These are phyloP conservation scores for Agrilus biguttatus DNA, from an alignment of 2,888 invertebrate genomes.

Conservation along the genomic window DNA sequence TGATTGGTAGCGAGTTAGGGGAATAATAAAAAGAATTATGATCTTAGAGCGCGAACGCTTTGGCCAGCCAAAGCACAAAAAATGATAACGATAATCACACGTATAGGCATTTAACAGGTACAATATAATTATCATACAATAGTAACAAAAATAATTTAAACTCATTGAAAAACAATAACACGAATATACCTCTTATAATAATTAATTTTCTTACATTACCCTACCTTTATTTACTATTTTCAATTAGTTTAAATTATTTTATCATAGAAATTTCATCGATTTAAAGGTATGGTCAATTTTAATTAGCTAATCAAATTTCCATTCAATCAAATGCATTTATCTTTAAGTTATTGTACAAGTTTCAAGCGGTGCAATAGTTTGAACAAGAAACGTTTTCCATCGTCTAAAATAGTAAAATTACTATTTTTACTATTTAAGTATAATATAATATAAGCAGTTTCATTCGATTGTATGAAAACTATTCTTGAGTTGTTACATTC, in stretches of 20 bases:
- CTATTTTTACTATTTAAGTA: slow-evolving; percentile 8
- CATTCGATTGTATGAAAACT: slow-evolving; percentile 1
- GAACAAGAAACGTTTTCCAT: neutral
- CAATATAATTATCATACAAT: too few species aligned
- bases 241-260: too few species aligned
- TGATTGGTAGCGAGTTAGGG: slow-evolving; percentile 17
- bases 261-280: too few species aligned
- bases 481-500: too few species aligned
- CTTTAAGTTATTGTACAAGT: neutral
- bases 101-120: too few species aligned
- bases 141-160: too few species aligned
- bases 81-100: neutral
- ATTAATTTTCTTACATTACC: too few species aligned
- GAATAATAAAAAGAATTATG: slow-evolving; percentile 1
- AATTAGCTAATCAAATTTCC: too few species aligned
- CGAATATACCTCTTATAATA: too few species aligned
- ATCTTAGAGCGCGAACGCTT: slow-evolving; percentile 2
- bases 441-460: neutral
- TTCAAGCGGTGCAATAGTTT: neutral
- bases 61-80: slow-evolving; percentile 8
- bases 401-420: slow-evolving; percentile 5
- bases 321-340: neutral
- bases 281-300: too few species aligned
- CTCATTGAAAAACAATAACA: too few species aligned
- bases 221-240: too few species aligned